phyloP scores from a whole-genome alignment of 2,797 vertebrate genomes.

The Petrocephalus sullivani region DNA sequence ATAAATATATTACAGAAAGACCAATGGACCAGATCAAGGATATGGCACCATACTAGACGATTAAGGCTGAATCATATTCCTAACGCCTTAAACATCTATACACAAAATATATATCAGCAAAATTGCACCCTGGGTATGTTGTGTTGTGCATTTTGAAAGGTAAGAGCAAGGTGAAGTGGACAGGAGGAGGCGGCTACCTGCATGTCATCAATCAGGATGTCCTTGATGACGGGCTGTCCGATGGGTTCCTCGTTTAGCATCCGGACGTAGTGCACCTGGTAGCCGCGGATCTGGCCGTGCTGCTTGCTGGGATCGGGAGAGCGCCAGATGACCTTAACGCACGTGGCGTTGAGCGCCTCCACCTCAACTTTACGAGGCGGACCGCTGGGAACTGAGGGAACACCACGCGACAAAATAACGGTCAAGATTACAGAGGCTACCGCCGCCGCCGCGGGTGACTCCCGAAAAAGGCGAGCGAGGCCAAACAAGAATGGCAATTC shows the following conservation, averaged over 20 bases:
- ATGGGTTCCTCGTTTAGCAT: constrained; percentile 84
- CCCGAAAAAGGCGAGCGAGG: constrained; percentile 47
- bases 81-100: not conserved
- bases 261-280: constrained; percentile 91
- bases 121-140: not conserved
- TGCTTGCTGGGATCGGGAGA: constrained; percentile 83
- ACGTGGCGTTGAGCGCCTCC: constrained; percentile 90
- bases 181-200: constrained; percentile 68
- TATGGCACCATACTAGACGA: not conserved
- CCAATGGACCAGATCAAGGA: not conserved
- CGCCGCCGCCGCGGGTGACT: constrained; percentile 51
- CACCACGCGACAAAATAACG: constrained; percentile 80
- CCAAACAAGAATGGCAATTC: constrained; percentile 29
- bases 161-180: not conserved
- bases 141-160: not conserved
- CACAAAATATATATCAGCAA: not conserved
- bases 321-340: constrained; percentile 88
- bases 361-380: constrained; percentile 89
- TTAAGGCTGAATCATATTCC: not conserved
- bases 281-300: constrained; percentile 89
- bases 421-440: constrained; percentile 65
- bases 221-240: constrained; percentile 84
- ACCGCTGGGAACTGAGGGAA: constrained; percentile 97
- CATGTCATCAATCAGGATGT: constrained; percentile 86
- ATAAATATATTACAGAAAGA: not conserved